A percentile compares a stretch with the other conserved stretches of the same genome.
Evolutionary conservation across 2,888 invertebrate species (phyloP).

Genomic region (Agrilus cyanescens): DNA sequence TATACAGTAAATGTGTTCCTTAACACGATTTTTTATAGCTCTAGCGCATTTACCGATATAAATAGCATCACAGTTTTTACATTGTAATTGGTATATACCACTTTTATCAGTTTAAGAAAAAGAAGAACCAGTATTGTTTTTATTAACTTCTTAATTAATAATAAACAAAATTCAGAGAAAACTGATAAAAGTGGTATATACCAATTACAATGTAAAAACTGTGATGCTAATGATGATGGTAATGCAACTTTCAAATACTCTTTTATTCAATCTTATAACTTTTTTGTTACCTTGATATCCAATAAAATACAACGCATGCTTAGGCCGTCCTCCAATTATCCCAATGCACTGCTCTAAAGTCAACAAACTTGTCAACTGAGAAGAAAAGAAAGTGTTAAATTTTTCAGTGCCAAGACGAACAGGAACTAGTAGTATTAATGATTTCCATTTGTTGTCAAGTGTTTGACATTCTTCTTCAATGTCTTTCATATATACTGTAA

Average conservation of each 20-base stretch:
- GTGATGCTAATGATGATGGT: too few species aligned
- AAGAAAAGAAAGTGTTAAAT: constrained; percentile 72
- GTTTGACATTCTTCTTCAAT: constrained; percentile 50
- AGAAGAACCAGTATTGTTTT: too few species aligned
- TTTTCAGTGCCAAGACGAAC: constrained; percentile 78
- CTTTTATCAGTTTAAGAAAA: neutral
- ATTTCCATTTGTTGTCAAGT: constrained; percentile 51
- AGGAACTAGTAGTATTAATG: constrained; percentile 72
- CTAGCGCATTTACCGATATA: too few species aligned
- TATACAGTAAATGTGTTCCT: too few species aligned
- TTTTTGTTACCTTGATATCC: constrained; percentile 66
- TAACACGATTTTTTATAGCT: too few species aligned
- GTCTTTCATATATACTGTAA: constrained; percentile 63
- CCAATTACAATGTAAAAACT: too few species aligned
- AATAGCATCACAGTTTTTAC: too few species aligned
- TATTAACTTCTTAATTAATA: too few species aligned
- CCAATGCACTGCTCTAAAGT: constrained; percentile 77
- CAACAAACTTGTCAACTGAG: constrained; percentile 68
- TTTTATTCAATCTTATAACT: too few species aligned
- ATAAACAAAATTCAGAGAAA: too few species aligned
- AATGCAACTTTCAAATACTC: neutral
- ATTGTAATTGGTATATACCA: too few species aligned
- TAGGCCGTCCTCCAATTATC: constrained; percentile 85
- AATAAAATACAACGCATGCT: constrained; percentile 86
- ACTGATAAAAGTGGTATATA: too few species aligned